phyloP scores from a whole-genome alignment of 2,113 vertebrate genomes.

The Columba janthina region DNA sequence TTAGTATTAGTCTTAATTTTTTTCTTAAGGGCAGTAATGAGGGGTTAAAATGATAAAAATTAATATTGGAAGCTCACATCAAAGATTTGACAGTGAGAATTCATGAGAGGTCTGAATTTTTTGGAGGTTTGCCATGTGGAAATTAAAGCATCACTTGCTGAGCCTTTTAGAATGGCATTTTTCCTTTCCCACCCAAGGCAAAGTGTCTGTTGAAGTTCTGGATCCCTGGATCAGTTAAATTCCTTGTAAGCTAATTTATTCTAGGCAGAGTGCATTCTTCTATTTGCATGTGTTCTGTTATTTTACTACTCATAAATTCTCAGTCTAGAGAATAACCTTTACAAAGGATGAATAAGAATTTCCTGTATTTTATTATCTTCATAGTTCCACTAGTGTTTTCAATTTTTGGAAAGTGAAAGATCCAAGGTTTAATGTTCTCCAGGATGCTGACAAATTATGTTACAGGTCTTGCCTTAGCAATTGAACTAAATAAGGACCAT shows the following conservation, averaged over 20 bases:
- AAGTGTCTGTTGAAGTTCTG: background rate
- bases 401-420: background rate
- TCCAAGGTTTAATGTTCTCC: background rate
- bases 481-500: background rate
- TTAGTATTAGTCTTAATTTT: background rate
- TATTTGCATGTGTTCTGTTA: background rate
- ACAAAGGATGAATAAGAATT: slow-evolving; percentile 15
- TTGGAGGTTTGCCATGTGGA: background rate
- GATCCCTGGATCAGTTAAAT: background rate
- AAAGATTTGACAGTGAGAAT: background rate
- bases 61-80: background rate
- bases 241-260: slow-evolving; percentile 24
- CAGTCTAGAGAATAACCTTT: slow-evolving; percentile 14
- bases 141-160: background rate
- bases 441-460: background rate
- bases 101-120: background rate
- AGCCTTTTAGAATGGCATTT: background rate
- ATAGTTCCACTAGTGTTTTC: background rate
- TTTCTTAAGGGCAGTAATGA: background rate
- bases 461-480: background rate
- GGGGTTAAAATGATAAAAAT: background rate
- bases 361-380: slow-evolving; percentile 2
- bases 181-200: background rate
- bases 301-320: slow-evolving; percentile 16
- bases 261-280: background rate